Evolutionary conservation across 2,113 vertebrate species (phyloP).

Genomic region (Carassius auratus): DNA sequence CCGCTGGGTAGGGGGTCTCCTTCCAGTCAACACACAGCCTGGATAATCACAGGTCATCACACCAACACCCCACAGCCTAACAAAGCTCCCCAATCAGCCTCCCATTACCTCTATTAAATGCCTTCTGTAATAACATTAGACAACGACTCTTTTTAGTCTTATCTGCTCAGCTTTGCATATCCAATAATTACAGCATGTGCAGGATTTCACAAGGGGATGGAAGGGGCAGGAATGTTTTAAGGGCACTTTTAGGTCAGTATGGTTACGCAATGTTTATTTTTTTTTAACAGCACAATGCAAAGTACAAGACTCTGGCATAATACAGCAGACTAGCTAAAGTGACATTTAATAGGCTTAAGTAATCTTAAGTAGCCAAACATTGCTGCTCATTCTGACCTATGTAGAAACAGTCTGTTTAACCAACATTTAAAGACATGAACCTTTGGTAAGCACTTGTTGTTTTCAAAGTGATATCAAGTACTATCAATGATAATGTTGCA

Average conservation of each 20-base stretch:
- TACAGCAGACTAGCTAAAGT: not conserved
- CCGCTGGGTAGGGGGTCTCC: constrained; percentile 59
- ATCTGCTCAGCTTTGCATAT: constrained; percentile 53
- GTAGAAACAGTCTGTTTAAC: not conserved
- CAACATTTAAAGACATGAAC: not conserved
- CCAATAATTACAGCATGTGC: constrained; percentile 51
- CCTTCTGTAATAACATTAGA: constrained; percentile 56
- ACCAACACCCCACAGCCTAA: constrained; percentile 48
- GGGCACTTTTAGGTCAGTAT: constrained; percentile 31
- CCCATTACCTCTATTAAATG: constrained; percentile 60
- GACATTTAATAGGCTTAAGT: constrained; percentile 5
- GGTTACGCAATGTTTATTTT: constrained; percentile 30
- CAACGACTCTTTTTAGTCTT: constrained; percentile 36
- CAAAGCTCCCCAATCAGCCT: constrained; percentile 58
- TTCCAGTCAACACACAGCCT: constrained; percentile 65
- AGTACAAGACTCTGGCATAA: not conserved
- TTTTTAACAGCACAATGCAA: not conserved
- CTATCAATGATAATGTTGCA: not conserved
- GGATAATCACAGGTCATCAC: constrained; percentile 62
- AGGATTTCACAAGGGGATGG: constrained; percentile 33
- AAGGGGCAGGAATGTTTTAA: constrained; percentile 35
- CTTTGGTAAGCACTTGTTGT: not conserved
- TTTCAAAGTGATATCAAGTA: not conserved
- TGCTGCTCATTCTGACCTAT: not conserved
- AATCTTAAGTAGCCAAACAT: constrained; percentile 7